Evolutionary conservation across 2,888 invertebrate genomes (phyloP).

Genomic region (Caenorhabditis wallacei): DNA sequence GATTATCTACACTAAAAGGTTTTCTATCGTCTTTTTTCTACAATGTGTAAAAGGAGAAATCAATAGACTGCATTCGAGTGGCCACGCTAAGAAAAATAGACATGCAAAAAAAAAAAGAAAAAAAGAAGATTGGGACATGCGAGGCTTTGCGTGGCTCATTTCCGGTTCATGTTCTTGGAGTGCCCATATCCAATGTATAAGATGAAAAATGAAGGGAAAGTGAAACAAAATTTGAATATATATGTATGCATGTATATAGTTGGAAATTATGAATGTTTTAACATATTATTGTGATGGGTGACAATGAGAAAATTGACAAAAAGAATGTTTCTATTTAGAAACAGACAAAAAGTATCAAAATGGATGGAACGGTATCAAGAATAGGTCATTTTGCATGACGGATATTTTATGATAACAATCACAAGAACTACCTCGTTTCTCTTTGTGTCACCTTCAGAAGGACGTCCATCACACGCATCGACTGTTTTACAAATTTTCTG

Average conservation of each 20-base stretch:
- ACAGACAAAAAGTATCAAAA: neutral
- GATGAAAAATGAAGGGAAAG: neutral
- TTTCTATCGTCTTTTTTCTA: slow-evolving; percentile 14
- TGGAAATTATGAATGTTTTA: too few species aligned
- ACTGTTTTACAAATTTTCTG: slow-evolving; percentile 26
- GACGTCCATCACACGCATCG: slow-evolving; percentile 23
- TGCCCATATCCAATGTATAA: slow-evolving; percentile 21
- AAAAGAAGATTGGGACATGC: slow-evolving; percentile 12
- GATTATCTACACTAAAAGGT: neutral
- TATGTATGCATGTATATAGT: neutral
- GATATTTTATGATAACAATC: slow-evolving; percentile 53
- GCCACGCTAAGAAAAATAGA: slow-evolving; percentile 49
- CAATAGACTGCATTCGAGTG: slow-evolving; percentile 55
- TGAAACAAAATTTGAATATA: neutral
- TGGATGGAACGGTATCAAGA: slow-evolving; percentile 30
- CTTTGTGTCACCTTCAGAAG: slow-evolving; percentile 19
- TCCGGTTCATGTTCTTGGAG: slow-evolving; percentile 25
- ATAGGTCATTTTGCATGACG: slow-evolving; percentile 48
- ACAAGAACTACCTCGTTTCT: slow-evolving; percentile 40
- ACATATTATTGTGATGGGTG: too few species aligned
- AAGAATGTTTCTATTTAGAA: neutral
- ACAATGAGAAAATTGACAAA: neutral
- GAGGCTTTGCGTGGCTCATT: slow-evolving; percentile 27
- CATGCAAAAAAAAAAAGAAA: slow-evolving; percentile 30
- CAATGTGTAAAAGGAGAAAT: slow-evolving; percentile 46